Evolutionary conservation across 2,113 vertebrate species (phyloP).

Genomic region (Hiodon alosoides): DNA sequence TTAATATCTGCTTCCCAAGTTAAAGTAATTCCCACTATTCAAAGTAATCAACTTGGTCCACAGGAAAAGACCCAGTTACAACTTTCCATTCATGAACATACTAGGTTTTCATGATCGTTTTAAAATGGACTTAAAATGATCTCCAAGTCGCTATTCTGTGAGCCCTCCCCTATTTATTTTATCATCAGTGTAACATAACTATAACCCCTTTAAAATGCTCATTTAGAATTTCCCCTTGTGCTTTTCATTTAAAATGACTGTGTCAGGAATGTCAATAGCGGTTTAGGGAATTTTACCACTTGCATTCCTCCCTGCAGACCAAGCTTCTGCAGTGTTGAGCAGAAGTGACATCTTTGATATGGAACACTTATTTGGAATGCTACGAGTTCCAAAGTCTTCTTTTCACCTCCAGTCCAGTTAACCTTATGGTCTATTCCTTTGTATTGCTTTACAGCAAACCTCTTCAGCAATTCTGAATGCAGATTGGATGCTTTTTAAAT

Average conservation of each 20-base stretch:
- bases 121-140: conserved; percentile 1
- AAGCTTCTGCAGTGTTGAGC: background rate
- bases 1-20: background rate
- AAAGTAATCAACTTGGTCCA: background rate
- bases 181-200: background rate
- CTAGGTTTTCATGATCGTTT: background rate
- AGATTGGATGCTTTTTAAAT: background rate
- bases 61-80: background rate
- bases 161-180: background rate
- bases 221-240: background rate
- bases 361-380: conserved; percentile 13
- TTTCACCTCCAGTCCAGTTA: conserved; percentile 1
- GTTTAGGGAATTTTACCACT: background rate
- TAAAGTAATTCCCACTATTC: background rate
- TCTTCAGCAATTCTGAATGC: conserved; percentile 16
- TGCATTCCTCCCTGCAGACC: conserved; percentile 4
- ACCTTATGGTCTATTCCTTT: conserved; percentile 11
- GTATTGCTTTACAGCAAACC: background rate
- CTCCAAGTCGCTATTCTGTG: background rate
- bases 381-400: conserved; percentile 2
- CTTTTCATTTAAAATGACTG: background rate
- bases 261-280: background rate
- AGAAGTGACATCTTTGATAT: conserved; percentile 7
- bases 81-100: background rate
- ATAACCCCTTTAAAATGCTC: background rate